Base-by-base conservation (phyloP, 2,888 invertebrate genomes). In the Drosophila neotestacea region DNA sequence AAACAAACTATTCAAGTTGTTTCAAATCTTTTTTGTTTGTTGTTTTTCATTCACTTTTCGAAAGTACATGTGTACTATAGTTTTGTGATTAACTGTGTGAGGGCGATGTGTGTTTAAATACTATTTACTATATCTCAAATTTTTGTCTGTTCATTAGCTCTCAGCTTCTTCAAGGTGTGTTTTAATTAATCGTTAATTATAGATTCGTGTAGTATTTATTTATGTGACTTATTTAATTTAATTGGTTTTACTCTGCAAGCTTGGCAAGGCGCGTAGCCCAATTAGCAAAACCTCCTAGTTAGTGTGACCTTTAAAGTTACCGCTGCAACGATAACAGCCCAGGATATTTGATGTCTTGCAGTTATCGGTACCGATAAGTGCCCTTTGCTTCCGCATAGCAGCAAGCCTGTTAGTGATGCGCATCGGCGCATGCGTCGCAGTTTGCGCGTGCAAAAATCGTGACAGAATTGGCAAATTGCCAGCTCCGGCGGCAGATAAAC, bases 381-480 rank as follows among this genome's bases (percentile, higher is more conserved):
- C 27, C 16, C 56, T 36, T 13, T 6, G 41, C 54, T 77, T 77
- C 76, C 76, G 76, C 76, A 77, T 77, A 39, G 70, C 62, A 38
- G 39, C 38, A 3, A 27, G 4, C 32, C 9, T 10, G 39, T 22
- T 22, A 22, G 22, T 22, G 22, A 22, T 22, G 22, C 22, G 32
- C 61, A 9, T 72, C 34, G 55, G 60, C 77, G 73, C 76, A 70
- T 51, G 76, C 76, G 70, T 70, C 22, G 38, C 47, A 42, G 50
- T 38, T 52, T 59, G 60, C 77, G 85, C 73, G 77, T 79, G 81
- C 64, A 68, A 73, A 73, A 79, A 71, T 85, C 85, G 88, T 85
- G 85, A 85, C 81, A 58, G 54, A 77, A 85, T 79, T 78, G 80
- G 56, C 71, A 67, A 83, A 79, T 77, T 72, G 65, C 56, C 46